phyloP scores from a whole-genome alignment of 2,888 invertebrate genomes.

The Anthophora plumipes region DNA sequence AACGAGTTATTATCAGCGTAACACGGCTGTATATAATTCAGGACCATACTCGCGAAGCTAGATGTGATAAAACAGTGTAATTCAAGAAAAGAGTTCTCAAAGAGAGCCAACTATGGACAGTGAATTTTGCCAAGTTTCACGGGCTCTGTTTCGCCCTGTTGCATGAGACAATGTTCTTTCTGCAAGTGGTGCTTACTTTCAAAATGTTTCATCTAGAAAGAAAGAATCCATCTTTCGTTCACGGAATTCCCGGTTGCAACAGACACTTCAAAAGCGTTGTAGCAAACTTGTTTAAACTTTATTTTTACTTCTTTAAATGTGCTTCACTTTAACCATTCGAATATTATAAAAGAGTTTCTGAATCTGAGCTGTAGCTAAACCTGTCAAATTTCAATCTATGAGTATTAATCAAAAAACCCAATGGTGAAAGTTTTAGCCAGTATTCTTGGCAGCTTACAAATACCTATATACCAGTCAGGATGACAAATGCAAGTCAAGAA shows the following conservation, averaged over 20 bases:
- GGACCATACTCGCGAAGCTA: not conserved
- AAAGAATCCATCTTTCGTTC: not conserved
- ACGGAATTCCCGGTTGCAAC: not conserved
- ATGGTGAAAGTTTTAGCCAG: conserved; percentile 29
- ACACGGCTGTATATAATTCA: conserved; percentile 22
- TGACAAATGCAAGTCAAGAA: conserved; percentile 66
- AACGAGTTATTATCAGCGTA: conserved; percentile 30
- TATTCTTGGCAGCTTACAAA: conserved; percentile 2
- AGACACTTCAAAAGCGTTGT: not conserved
- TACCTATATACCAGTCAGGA: conserved; percentile 14
- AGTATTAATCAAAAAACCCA: conserved; percentile 4
- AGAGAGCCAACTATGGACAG: not conserved
- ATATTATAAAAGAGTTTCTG: not conserved
- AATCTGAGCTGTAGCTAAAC: not conserved
- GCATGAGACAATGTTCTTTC: not conserved
- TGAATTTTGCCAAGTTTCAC: conserved; percentile 28
- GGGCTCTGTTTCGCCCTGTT: conserved; percentile 1
- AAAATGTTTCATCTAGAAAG: not conserved
- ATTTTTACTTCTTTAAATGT: not conserved
- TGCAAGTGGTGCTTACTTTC: not conserved
- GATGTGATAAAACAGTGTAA: conserved; percentile 13
- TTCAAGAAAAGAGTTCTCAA: not conserved
- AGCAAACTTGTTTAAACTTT: not conserved
- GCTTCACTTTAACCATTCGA: not conserved
- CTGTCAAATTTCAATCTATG: not conserved